Base-by-base conservation (phyloP, 2,888 invertebrate species). In the Tetropium fuscum region DNA sequence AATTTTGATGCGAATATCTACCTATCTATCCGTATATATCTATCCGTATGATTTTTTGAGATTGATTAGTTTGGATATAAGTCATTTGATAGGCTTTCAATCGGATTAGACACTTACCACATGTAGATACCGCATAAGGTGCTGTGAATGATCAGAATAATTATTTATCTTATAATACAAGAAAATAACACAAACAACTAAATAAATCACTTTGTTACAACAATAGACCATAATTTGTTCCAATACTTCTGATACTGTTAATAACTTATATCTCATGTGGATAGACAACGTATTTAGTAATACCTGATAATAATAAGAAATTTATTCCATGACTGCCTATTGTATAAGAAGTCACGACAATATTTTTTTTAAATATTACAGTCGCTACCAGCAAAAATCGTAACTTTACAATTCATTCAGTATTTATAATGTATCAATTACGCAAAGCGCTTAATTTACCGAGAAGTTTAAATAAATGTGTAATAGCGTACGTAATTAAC, bases 241-340 rank as follows among this genome's bases (percentile, higher is more conserved):
- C 27, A 15, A 47, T 53, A 47, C 41, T 51, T 34, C 53, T 25
- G 53, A 59, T 59, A 54, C 36, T 44, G 48, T 41, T 56, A 15
- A 32, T 41, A 53, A 56, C 53, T 56, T 60, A 60, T 60, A 34
- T 34, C 56, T 45, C 49, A 60, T 56, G 60, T 56, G 41, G 45
- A 25, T 41, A 45, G 55, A 44, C 55, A 51, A 51, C 11, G 36
- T 15, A 48, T 48, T 48, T 58, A 44, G 58, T 58, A 58, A 53
- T 58, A 53, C 34, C 58, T n/a, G n/a, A n/a, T 27, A 45, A 47
- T 58, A 58, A 53, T 53, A 53, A 53, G 40, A 58, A 53, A 58
- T 45, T 41, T 53, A 53, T 53, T 53, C 30, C 58, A 53, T 38
- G 47, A 53, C 32, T 53, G 15, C 41, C 53, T 19, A 60, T 60